Percentiles rank a stretch among this genome's conserved stretches.
Conservation (phyloP, 2,888 invertebrate genomes). For the Drosophila algonquin region DNA sequence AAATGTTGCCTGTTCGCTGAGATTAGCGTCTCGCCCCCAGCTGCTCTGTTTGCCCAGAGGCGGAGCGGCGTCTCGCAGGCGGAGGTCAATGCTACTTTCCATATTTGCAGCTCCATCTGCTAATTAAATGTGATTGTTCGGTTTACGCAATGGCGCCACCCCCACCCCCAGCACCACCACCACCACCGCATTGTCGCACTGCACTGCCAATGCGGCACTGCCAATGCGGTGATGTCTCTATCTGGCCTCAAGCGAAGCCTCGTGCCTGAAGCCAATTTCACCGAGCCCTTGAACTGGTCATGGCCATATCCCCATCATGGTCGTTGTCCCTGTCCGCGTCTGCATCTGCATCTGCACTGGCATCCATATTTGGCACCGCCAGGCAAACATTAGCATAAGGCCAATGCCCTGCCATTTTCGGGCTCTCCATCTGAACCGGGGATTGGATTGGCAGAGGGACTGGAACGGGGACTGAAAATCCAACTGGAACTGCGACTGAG, state of each 20-base stretch:
- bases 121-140: conserved; percentile 45
- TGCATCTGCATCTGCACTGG: too few relatives aligned
- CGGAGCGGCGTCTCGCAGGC: conserved; percentile 9
- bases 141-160: conserved; percentile 45
- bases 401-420: conserved; percentile 27
- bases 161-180: neutral
- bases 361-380: conserved; percentile 65
- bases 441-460: neutral
- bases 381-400: conserved; percentile 23
- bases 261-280: conserved; percentile 49
- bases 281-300: conserved; percentile 73
- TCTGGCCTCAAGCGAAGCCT: conserved; percentile 33
- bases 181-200: neutral
- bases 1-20: conserved; percentile 54
- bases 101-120: conserved; percentile 24
- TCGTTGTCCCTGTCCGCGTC: neutral
- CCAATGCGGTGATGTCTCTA: conserved; percentile 24
- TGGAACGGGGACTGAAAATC: neutral
- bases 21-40: conserved; percentile 48
- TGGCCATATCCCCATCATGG: conserved; percentile 43
- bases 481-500: neutral
- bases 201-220: neutral
- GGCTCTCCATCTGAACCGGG: conserved; percentile 9
- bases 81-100: conserved; percentile 36
- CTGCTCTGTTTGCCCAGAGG: neutral